These are phyloP conservation scores for Saccostrea glomerata DNA, from an alignment of 1,140 invertebrate genomes.

Conservation along the genomic window DNA sequence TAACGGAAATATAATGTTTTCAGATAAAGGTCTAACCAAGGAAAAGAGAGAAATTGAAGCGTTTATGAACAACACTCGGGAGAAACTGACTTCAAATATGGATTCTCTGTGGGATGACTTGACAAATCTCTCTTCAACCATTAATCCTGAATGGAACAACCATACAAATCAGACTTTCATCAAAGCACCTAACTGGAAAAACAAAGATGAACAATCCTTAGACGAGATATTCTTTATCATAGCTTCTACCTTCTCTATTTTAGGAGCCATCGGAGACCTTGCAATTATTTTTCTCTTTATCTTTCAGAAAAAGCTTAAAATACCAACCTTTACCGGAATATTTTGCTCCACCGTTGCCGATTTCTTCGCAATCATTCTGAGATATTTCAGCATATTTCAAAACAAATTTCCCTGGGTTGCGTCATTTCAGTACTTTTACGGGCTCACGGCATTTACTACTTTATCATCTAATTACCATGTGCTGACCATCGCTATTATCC, in stretches of 20 bases:
- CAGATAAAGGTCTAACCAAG: too few relatives aligned
- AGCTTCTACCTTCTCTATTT: not conserved
- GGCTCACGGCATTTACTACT: not conserved
- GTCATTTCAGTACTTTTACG: not conserved
- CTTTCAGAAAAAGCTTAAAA: not conserved
- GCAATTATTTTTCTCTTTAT: not conserved
- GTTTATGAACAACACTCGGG: too few relatives aligned
- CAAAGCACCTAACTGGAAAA: too few relatives aligned
- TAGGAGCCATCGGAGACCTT: not conserved
- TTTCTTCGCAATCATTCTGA: not conserved
- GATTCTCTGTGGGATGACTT: too few relatives aligned
- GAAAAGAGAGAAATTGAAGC: too few relatives aligned
- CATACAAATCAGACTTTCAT: too few relatives aligned
- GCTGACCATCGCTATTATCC: not conserved
- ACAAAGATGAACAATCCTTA: too few relatives aligned
- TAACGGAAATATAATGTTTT: too few relatives aligned
- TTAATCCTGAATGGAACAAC: too few relatives aligned
- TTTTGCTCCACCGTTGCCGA: not conserved
- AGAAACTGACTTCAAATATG: too few relatives aligned
- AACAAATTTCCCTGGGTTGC: not conserved
- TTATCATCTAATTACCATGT: not conserved
- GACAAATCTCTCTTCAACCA: too few relatives aligned
- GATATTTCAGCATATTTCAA: not conserved
- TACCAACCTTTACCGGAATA: not conserved
- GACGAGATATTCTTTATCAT: not conserved